Percentiles rank a stretch among this genome's conserved stretches.
Conservation (phyloP, 2,888 invertebrate genomes). For the Pemphredon lugubris region DNA sequence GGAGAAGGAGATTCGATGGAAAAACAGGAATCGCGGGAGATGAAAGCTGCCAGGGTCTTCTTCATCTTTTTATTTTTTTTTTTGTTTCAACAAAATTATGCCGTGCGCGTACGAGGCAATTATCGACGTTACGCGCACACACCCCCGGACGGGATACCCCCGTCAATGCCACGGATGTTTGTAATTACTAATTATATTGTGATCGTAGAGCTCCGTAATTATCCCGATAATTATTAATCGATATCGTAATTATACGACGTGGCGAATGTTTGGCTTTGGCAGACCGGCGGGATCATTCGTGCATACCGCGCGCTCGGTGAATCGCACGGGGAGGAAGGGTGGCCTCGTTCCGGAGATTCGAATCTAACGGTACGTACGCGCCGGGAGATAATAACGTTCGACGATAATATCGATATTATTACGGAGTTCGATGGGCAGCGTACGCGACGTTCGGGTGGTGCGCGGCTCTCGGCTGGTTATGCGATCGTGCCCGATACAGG, state of each 20-base stretch:
- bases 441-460: slow-evolving; percentile 36
- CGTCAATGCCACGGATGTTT: slow-evolving; percentile 2
- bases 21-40: background rate
- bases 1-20: background rate
- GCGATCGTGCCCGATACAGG: slow-evolving; percentile 45
- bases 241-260: slow-evolving; percentile 50
- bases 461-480: slow-evolving; percentile 11
- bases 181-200: slow-evolving; percentile 44
- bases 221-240: slow-evolving; percentile 40
- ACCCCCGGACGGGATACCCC: too few species aligned
- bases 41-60: background rate
- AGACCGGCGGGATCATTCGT: slow-evolving; percentile 9
- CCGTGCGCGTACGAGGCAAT: background rate
- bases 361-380: slow-evolving; percentile 60
- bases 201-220: slow-evolving; percentile 35
- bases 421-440: slow-evolving; percentile 32
- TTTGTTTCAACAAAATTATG: background rate
- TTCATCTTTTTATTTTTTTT: too few species aligned
- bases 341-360: slow-evolving; percentile 59
- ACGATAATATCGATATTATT: slow-evolving; percentile 67
- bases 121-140: background rate
- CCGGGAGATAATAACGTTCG: slow-evolving; percentile 57
- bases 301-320: slow-evolving; percentile 23
- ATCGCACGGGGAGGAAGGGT: slow-evolving; percentile 41
- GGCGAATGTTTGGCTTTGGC: slow-evolving; percentile 17